Conservation (phyloP, 2,113 vertebrate species). For the Rhinolophus ferrumequinum region DNA sequence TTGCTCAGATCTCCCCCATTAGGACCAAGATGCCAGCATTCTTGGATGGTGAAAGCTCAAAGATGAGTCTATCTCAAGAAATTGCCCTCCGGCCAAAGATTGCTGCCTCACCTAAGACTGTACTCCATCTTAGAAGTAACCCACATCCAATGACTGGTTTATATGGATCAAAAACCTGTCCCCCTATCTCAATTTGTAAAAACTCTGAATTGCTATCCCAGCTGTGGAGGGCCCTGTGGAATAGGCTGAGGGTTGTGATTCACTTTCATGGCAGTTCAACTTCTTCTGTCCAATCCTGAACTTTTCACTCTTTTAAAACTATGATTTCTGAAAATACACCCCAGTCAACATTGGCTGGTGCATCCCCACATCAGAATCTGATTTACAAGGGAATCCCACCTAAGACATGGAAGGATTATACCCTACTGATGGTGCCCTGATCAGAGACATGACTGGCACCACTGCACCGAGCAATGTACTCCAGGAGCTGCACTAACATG, state of each 20-base stretch:
- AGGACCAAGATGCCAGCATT: background rate
- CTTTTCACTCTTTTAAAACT: background rate
- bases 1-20: background rate
- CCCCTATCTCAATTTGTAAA: background rate
- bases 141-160: background rate
- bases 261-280: background rate
- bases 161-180: background rate
- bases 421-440: background rate
- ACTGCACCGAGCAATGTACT: background rate
- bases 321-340: background rate
- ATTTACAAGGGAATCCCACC: background rate
- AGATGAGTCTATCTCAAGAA: background rate
- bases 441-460: background rate
- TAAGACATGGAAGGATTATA: background rate
- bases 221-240: rapidly evolving
- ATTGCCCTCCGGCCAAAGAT: background rate
- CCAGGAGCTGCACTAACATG: background rate
- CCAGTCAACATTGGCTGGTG: background rate
- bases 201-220: background rate
- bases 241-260: background rate
- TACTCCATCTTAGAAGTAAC: background rate
- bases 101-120: background rate
- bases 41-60: background rate
- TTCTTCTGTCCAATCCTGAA: background rate
- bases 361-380: background rate